Percentiles rank a stretch among this genome's conserved stretches.
These are phyloP conservation scores for Siphlonurus alternatus DNA, from an alignment of 2,888 invertebrate species.

Conservation along the genomic window DNA sequence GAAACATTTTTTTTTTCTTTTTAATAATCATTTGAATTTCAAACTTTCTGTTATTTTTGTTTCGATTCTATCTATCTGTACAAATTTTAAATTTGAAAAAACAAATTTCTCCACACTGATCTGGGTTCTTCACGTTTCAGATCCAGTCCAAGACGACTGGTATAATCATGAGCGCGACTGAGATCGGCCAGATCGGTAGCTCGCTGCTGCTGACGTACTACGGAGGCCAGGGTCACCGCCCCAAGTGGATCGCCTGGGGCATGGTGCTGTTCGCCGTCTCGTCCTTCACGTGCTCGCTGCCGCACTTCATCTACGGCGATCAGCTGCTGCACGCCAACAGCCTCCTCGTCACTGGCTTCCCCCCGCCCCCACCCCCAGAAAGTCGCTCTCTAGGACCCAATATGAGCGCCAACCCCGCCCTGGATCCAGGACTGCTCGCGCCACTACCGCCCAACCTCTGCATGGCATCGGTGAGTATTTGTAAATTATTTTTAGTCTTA, in stretches of 20 bases:
- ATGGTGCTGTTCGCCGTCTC: slow-evolving; percentile 78
- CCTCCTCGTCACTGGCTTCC: background rate
- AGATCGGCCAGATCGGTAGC: slow-evolving; percentile 85
- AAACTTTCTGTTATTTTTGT: too few species aligned
- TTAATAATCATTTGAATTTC: too few species aligned
- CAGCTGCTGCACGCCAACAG: slow-evolving; percentile 36
- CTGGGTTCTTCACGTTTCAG: too few species aligned
- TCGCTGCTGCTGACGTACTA: slow-evolving; percentile 75
- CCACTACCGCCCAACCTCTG: background rate
- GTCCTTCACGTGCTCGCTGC: slow-evolving; percentile 70
- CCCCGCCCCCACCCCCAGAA: background rate
- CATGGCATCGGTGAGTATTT: background rate
- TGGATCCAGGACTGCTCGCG: background rate
- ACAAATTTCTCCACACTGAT: too few species aligned
- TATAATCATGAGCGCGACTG: slow-evolving; percentile 74
- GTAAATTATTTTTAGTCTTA: background rate
- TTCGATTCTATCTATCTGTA: too few species aligned
- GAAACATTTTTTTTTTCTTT: too few species aligned
- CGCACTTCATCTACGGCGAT: slow-evolving; percentile 71
- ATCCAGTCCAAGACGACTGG: slow-evolving; percentile 85
- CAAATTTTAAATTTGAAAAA: too few species aligned
- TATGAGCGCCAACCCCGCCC: background rate
- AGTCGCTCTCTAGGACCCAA: too few species aligned
- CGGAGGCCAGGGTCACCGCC: slow-evolving; percentile 81
- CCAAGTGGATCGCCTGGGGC: slow-evolving; percentile 85